Base-by-base conservation (phyloP, 2,888 invertebrate genomes). In the Habrosyne pyritoides region DNA sequence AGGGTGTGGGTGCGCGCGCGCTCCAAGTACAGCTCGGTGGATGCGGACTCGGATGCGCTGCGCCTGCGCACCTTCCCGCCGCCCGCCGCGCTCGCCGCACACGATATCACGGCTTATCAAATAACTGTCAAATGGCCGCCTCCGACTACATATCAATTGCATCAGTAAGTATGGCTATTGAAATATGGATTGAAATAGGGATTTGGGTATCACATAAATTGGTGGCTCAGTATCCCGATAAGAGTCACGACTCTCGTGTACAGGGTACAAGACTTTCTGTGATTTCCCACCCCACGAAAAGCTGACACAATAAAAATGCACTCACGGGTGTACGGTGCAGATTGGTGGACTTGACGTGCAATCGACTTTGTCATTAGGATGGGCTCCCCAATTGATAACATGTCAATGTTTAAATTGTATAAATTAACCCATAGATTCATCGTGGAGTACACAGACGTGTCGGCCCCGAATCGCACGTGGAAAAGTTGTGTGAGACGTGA, bases 1-100 rank as follows among this genome's bases (percentile, higher is more conserved):
- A 88, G 89, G 5, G 94, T 97, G 46, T 96, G 95, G 94, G 95
- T 97, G 36, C 93, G 95, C 47, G 96, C 96, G 1, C 95, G 95
- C 69, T 96, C 97, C 1, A 93, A 94, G 53, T 94, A 95, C 69
- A 95, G 93, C 56, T 90, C 94, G 2, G 94, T 94, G 24, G 67
- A 75, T 53, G 95, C 94, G 1, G 94, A 95, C 70, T 96, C 95
- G 62, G 84, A 91, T 1, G 88, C 89, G 18, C 87, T 96, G 7
- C 84, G 89, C 8, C 93, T 97, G 21, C 93, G 91, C 52, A 98
- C 97, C 14, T 96, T 94, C 78, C 94, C 96, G 0, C 94, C 95
- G 63, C 97, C 98, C 0, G 93, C 94, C 26, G 93, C 95, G 55
- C 86, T 98, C 6, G 87, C 91, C 0, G 75, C 96, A 10, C 67